phyloP scores from a whole-genome alignment of 2,888 invertebrate genomes.

The Ophioninae sp. region DNA sequence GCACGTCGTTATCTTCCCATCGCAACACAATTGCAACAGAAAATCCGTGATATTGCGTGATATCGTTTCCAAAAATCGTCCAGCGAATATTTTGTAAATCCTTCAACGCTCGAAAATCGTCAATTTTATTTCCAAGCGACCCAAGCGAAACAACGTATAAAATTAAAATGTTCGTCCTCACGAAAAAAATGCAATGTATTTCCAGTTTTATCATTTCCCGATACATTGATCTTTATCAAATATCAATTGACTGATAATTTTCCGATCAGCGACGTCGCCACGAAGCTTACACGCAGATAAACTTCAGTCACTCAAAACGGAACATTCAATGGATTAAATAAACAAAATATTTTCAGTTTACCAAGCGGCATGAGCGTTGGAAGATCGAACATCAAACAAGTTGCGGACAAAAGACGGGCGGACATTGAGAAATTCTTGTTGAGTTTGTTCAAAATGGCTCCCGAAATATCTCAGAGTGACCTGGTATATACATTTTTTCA shows the following conservation, averaged over 20 bases:
- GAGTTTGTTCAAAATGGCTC: conserved; percentile 92
- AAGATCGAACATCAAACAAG: conserved; percentile 96
- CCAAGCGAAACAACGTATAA: background rate
- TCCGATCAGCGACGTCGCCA: conserved; percentile 8
- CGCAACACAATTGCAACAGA: conserved; percentile 50
- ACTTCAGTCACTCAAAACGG: conserved; percentile 8
- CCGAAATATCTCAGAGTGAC: conserved; percentile 97
- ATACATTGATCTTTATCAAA: conserved; percentile 57
- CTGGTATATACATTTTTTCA: conserved; percentile 99
- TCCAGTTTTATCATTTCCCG: conserved; percentile 38
- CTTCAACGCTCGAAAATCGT: background rate
- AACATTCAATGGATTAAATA: conserved; percentile 9
- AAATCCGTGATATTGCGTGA: conserved; percentile 21
- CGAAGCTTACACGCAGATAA: conserved; percentile 2
- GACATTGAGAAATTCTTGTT: conserved; percentile 95
- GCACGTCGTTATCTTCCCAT: conserved; percentile 46
- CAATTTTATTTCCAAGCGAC: conserved; percentile 11
- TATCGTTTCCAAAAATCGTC: background rate
- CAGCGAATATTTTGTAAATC: background rate
- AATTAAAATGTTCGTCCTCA: conserved; percentile 17
- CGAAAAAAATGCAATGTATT: conserved; percentile 8
- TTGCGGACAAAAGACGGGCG: conserved; percentile 94
- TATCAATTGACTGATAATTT: conserved; percentile 57
- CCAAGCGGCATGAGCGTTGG: conserved; percentile 91
- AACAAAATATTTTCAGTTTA: conserved; percentile 81